These are phyloP conservation scores for Holothuria leucospilota DNA, from an alignment of 53 echinoderm and acorn worm genomes.

Conservation along the genomic window DNA sequence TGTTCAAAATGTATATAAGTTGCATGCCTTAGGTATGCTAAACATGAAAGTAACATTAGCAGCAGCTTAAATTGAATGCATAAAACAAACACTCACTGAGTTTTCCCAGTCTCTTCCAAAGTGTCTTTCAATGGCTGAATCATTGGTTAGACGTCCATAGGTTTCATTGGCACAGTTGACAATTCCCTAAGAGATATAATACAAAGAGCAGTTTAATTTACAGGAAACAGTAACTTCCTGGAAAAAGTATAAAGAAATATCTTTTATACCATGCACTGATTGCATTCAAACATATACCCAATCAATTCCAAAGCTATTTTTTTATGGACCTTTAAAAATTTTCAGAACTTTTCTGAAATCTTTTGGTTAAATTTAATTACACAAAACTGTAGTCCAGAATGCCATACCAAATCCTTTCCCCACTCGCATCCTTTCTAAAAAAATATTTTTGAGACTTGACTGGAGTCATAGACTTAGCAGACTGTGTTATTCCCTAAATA, in stretches of 20 bases:
- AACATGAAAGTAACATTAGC: neutral
- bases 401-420: too few relatives aligned
- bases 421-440: too few relatives aligned
- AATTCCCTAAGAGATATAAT: slow-evolving; percentile 68
- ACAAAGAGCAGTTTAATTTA: neutral
- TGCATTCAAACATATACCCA: neutral
- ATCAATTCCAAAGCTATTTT: too few relatives aligned
- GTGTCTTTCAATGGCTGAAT: slow-evolving; percentile 78
- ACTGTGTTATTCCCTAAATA: too few relatives aligned
- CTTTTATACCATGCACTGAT: neutral
- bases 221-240: neutral
- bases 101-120: slow-evolving; percentile 84
- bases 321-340: too few relatives aligned
- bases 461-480: too few relatives aligned
- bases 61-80: neutral
- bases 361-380: too few relatives aligned
- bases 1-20: too few relatives aligned
- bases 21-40: too few relatives aligned
- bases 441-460: too few relatives aligned
- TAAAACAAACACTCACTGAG: slow-evolving; percentile 62
- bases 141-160: slow-evolving; percentile 75
- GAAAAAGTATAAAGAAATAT: neutral
- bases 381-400: too few relatives aligned
- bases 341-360: too few relatives aligned
- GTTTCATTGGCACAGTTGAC: slow-evolving; percentile 91